These are phyloP conservation scores for Blastomussa wellsi DNA, from an alignment of 92 coral and sea anemone genomes.

Conservation along the genomic window DNA sequence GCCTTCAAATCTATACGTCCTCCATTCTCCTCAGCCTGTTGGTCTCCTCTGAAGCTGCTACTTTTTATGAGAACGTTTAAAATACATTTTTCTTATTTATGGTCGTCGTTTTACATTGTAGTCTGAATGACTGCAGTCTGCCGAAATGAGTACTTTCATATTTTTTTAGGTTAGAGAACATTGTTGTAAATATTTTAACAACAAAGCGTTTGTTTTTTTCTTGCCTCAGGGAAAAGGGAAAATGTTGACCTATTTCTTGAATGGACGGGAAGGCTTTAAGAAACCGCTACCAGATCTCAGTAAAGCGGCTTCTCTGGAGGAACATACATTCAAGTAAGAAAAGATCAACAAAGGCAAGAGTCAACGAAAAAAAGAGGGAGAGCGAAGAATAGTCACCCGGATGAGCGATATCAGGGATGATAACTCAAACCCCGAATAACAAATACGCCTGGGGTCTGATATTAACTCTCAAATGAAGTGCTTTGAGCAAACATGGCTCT, in stretches of 20 bases:
- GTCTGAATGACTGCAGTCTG: too few relatives aligned
- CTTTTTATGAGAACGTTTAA: too few relatives aligned
- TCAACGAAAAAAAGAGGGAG: background rate
- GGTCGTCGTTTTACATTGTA: too few relatives aligned
- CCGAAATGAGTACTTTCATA: too few relatives aligned
- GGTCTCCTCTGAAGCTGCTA: too few relatives aligned
- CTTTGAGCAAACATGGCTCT: background rate
- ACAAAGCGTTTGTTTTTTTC: background rate
- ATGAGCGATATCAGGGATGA: background rate
- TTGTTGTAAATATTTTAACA: background rate
- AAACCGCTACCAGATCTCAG: conserved; percentile 66
- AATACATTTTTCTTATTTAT: too few relatives aligned
- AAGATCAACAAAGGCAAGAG: background rate
- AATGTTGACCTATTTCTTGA: conserved; percentile 59
- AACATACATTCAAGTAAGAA: conserved; percentile 55
- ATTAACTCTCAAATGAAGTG: background rate
- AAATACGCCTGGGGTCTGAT: background rate
- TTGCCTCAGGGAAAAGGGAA: conserved; percentile 64
- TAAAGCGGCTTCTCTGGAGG: conserved; percentile 59
- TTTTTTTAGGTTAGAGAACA: too few relatives aligned
- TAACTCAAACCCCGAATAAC: background rate
- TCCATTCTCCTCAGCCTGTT: too few relatives aligned
- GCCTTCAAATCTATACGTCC: too few relatives aligned
- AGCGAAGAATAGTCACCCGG: background rate
- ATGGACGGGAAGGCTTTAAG: conserved; percentile 66